phyloP scores from a whole-genome alignment of 1,140 invertebrate genomes.

The Lepidurus couesii region DNA sequence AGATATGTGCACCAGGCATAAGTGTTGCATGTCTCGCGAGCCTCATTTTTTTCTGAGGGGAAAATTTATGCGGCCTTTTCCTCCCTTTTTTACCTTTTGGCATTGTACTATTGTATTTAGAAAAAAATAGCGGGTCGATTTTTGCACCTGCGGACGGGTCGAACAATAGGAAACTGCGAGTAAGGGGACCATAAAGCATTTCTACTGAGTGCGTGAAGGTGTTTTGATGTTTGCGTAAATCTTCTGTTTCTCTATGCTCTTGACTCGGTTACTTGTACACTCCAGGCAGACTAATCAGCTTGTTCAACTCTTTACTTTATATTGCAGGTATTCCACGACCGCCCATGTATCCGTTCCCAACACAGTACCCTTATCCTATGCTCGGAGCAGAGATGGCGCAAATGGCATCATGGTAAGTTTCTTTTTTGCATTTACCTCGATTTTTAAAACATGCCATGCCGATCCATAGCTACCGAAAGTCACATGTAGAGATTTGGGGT shows the following conservation, averaged over 20 bases:
- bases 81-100: background rate
- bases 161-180: background rate
- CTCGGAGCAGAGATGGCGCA: slow-evolving; percentile 91
- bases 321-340: slow-evolving; percentile 77
- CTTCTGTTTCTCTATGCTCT: background rate
- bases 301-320: slow-evolving; percentile 34
- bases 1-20: background rate
- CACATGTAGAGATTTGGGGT: too few relatives aligned
- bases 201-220: slow-evolving; percentile 5
- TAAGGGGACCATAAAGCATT: background rate
- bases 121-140: background rate
- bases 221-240: background rate
- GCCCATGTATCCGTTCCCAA: slow-evolving; percentile 82
- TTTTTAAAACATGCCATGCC: background rate
- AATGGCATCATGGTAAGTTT: slow-evolving; percentile 84
- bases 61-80: background rate
- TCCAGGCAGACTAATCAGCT: background rate
- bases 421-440: background rate
- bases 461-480: background rate
- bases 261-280: background rate
- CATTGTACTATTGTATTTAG: too few relatives aligned
- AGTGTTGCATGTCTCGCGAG: background rate
- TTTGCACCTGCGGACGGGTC: background rate
- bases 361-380: slow-evolving; percentile 89
- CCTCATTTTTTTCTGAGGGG: background rate